Percentiles rank a stretch among this genome's conserved stretches.
phyloP scores from a whole-genome alignment of 2,797 vertebrate genomes.

The Pseudochromis fuscus region DNA sequence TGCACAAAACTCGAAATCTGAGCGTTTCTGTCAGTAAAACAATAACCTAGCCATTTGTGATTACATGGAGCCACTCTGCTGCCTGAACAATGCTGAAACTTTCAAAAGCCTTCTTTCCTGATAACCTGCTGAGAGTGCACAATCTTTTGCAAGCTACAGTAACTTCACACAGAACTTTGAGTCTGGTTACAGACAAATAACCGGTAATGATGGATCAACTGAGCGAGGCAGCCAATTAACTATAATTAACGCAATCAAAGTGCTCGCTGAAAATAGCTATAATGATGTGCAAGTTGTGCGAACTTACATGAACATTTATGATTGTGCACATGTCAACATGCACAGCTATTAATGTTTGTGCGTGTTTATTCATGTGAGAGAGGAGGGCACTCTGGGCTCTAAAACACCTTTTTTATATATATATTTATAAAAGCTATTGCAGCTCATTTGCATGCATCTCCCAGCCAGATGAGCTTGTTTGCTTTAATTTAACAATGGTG shows the following conservation, averaged over 20 bases:
- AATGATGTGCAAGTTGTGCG: slow-evolving; percentile 68
- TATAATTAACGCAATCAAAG: slow-evolving; percentile 82
- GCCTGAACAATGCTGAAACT: slow-evolving; percentile 70
- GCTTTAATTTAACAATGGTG: slow-evolving; percentile 74
- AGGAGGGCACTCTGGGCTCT: slow-evolving; percentile 7
- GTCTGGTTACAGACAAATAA: slow-evolving; percentile 76
- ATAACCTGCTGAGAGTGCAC: slow-evolving; percentile 74
- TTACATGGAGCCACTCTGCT: slow-evolving; percentile 71
- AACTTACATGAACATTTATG: slow-evolving; percentile 61
- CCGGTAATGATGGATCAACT: slow-evolving; percentile 71
- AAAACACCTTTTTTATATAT: slow-evolving; percentile 40
- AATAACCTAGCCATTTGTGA: slow-evolving; percentile 82
- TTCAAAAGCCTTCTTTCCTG: slow-evolving; percentile 59
- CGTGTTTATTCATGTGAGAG: slow-evolving; percentile 1
- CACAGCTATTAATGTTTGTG: slow-evolving; percentile 26
- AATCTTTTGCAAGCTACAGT: slow-evolving; percentile 43
- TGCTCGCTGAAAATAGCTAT: slow-evolving; percentile 69
- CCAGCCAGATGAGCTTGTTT: slow-evolving; percentile 72
- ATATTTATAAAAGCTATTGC: slow-evolving; percentile 49
- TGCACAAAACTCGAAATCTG: slow-evolving; percentile 79
- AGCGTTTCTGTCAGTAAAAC: slow-evolving; percentile 82
- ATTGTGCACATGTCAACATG: slow-evolving; percentile 50
- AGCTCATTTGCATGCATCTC: slow-evolving; percentile 70
- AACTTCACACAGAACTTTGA: slow-evolving; percentile 71
- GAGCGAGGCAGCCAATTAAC: slow-evolving; percentile 74